These are phyloP conservation scores for Tenthredo notha DNA, from an alignment of 2,888 invertebrate species.

Conservation along the genomic window DNA sequence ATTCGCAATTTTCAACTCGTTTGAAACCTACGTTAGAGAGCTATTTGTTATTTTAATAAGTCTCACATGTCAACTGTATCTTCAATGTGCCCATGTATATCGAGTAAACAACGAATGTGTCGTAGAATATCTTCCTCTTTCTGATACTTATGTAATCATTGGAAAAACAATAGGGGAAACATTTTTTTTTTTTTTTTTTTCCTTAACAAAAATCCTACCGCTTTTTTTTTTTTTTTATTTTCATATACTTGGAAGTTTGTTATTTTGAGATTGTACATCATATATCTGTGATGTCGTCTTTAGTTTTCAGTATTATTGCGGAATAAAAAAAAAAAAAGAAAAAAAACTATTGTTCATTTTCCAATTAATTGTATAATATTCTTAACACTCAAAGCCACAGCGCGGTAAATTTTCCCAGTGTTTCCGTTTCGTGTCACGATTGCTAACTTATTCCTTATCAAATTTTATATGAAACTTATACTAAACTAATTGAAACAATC, in stretches of 20 bases:
- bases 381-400: not conserved
- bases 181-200: not conserved
- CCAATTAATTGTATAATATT: not conserved
- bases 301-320: not conserved
- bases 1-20: not conserved
- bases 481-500: not conserved
- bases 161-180: not conserved
- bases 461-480: not conserved
- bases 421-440: not conserved
- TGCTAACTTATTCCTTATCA: not conserved
- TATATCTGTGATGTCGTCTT: not conserved
- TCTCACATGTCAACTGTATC: conserved; percentile 29
- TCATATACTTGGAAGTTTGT: not conserved
- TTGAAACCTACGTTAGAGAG: not conserved
- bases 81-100: conserved; percentile 8
- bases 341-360: not conserved
- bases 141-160: not conserved
- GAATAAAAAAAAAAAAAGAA: not conserved
- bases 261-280: not conserved
- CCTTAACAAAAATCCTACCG: not conserved
- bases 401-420: not conserved
- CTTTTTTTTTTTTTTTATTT: no score
- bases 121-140: not conserved
- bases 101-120: not conserved
- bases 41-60: not conserved